A percentile compares a stretch with the other conserved stretches of the same genome.
phyloP scores from a whole-genome alignment of 1,140 invertebrate genomes.

The Drosophila eugracilis region DNA sequence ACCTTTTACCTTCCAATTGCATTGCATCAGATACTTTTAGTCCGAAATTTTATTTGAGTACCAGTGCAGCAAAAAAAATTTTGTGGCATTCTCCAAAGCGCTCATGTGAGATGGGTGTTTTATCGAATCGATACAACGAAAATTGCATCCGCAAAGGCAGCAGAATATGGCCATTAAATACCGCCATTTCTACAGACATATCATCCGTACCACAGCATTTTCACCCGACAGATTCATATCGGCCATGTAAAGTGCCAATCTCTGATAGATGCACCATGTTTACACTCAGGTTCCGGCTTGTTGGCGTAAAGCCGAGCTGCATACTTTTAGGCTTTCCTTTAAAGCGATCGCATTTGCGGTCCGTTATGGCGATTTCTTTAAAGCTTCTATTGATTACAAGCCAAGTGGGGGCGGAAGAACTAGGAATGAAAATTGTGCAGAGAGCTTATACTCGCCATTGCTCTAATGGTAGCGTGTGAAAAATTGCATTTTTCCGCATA shows the following conservation, averaged over 20 bases:
- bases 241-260: neutral
- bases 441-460: slow-evolving; percentile 22
- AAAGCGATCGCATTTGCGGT: neutral
- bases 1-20: slow-evolving; percentile 39
- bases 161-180: slow-evolving; percentile 18
- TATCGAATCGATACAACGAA: slow-evolving; percentile 31
- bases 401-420: neutral
- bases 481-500: slow-evolving; percentile 68
- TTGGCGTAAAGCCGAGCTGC: neutral
- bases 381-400: neutral
- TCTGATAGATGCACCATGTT: neutral
- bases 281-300: neutral
- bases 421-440: slow-evolving; percentile 2
- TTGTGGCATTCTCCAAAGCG: slow-evolving; percentile 52
- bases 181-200: neutral
- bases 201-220: slow-evolving; percentile 20
- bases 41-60: slow-evolving; percentile 39
- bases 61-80: slow-evolving; percentile 21
- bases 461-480: slow-evolving; percentile 67
- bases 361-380: slow-evolving; percentile 1
- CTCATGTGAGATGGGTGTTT: neutral
- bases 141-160: slow-evolving; percentile 18
- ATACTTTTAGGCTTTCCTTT: neutral
- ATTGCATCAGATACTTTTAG: slow-evolving; percentile 41
- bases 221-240: slow-evolving; percentile 2